Evolutionary conservation across 2,797 vertebrate genomes (phyloP), one percentile per base, ranked within the genome.

Genomic region (Amphiprion clarkii): DNA sequence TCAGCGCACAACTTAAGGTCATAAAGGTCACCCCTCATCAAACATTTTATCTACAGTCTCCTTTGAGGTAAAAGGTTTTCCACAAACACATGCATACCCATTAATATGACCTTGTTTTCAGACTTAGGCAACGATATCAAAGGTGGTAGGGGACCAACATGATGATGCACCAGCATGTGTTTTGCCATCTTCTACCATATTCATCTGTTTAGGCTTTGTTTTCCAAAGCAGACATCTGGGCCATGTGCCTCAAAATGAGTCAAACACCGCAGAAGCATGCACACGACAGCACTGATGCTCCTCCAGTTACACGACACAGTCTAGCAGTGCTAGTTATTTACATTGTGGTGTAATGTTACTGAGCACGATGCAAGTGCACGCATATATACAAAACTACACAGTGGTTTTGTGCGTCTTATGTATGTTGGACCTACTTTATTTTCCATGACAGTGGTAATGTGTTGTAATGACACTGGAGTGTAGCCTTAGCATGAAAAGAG

Each of bases 211-310:
- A 76, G 74, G 80, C 79, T 87, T 85, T 80, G 63, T 82, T 83
- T 90, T 85, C 76, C 75, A 78, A 86, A 89, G 84, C 85, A 79
- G 82, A 88, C 88, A 90, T 92, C 86, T 91, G 88, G 51, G 87
- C 78, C 87, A 77, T 51, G 56, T 83, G 88, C 81, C 66, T 63
- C 75, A 42, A 76, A 74, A 85, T 86, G 78, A 88, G 81, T 84
- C 82, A 87, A 86, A 77, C 77, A 55, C 79, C 25, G 14, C 87
- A 89, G 77, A 85, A 86, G 83, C 73, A 69, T 73, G 77, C 74
- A 76, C 71, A 78, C 59, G 48, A 76, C 68, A 48, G 84, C 70
- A 52, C 66, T 5, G 69, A 67, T 2, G 54, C 79, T 84, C 66
- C 85, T 84, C 44, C 61, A 64, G 84, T 84, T 79, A 81, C 81